These are phyloP conservation scores for Crotophaga sulcirostris DNA, from an alignment of 2,113 vertebrate genomes.

Conservation along the genomic window DNA sequence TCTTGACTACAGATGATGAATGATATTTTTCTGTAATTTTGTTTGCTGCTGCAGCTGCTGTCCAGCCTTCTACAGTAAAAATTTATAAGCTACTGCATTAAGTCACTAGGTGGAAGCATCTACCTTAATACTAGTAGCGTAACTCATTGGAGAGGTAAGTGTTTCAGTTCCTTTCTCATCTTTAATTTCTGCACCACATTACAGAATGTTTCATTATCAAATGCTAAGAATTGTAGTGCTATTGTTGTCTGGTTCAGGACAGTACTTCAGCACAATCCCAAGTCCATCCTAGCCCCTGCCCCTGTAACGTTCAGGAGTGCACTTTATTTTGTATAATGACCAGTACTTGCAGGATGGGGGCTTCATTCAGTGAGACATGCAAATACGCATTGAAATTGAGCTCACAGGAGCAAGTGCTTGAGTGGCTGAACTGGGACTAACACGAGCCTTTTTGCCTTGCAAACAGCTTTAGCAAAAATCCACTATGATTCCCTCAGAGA, in stretches of 20 bases:
- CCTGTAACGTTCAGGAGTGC: background rate
- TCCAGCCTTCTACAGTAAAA: background rate
- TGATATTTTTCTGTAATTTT: background rate
- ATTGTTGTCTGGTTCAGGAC: background rate
- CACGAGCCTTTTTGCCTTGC: background rate
- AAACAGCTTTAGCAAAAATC: background rate
- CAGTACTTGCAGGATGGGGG: background rate
- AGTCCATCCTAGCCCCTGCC: background rate
- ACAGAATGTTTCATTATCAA: background rate
- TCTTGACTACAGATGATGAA: background rate
- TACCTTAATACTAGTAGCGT: conserved; percentile 17
- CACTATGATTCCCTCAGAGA: background rate
- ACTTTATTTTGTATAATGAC: background rate
- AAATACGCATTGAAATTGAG: background rate
- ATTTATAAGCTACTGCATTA: background rate
- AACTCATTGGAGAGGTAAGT: background rate
- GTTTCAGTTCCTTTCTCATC: conserved; percentile 16
- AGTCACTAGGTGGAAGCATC: conserved; percentile 56
- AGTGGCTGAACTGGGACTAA: background rate
- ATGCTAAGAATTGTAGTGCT: background rate
- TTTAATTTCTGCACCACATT: conserved; percentile 7
- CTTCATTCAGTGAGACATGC: background rate
- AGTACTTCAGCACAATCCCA: background rate
- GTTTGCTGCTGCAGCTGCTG: background rate
- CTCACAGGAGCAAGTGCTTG: background rate